These are phyloP conservation scores for Rachycentron canadum DNA, from an alignment of 2,797 vertebrate genomes.

Conservation along the genomic window DNA sequence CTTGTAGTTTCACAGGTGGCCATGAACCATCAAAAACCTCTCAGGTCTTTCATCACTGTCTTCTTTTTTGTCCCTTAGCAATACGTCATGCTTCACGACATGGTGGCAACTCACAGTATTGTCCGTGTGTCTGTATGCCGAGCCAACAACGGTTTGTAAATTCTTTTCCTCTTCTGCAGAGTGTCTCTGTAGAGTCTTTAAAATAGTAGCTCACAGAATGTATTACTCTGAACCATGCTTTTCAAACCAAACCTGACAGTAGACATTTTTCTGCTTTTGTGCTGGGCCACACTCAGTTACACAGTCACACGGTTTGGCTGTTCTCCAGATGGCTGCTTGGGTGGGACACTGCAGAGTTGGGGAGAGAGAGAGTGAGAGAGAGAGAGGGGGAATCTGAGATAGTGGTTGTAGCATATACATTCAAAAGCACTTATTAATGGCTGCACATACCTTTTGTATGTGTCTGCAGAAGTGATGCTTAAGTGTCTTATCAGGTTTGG, in stretches of 20 bases:
- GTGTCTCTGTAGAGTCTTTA: neutral
- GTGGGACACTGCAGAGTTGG: conserved; percentile 29
- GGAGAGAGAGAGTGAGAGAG: neutral
- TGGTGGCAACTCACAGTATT: conserved; percentile 98
- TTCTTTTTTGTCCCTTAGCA: conserved; percentile 85
- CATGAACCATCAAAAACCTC: neutral
- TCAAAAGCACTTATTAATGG: neutral
- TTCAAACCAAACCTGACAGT: conserved; percentile 19
- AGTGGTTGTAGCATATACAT: neutral
- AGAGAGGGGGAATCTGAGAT: neutral
- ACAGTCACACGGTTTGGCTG: conserved; percentile 43
- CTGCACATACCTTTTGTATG: neutral
- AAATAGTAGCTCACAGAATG: conserved; percentile 1
- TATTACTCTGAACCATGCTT: neutral
- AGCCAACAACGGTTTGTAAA: conserved; percentile 89
- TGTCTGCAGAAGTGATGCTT: neutral
- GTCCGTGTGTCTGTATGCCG: conserved; percentile 95
- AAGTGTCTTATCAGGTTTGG: neutral
- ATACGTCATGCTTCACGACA: conserved; percentile 98
- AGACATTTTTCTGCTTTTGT: conserved; percentile 34
- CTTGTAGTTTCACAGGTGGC: conserved; percentile 23
- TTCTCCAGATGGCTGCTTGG: conserved; percentile 32
- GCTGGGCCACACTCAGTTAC: conserved; percentile 26
- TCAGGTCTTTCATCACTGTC: conserved; percentile 22
- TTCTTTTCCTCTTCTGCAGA: neutral